Percentiles rank a stretch among this genome's conserved stretches.
phyloP scores from a whole-genome alignment of 2,888 invertebrate species.

The Ornithoptera alexandrae region DNA sequence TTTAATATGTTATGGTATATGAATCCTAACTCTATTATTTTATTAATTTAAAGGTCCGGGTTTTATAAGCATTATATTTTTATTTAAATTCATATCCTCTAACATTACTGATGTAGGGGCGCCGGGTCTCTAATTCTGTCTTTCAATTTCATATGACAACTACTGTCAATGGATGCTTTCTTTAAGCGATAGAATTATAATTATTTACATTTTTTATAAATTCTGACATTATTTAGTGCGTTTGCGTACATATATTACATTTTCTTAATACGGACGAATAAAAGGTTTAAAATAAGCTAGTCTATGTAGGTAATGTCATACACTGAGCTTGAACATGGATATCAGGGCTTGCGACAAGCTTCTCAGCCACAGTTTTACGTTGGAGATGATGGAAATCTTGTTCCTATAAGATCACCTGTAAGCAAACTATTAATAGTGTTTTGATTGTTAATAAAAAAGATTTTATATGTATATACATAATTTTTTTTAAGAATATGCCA shows the following conservation, averaged over 20 bases:
- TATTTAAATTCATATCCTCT: too few species aligned
- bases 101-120: too few species aligned
- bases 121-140: background rate
- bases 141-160: background rate
- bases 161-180: background rate
- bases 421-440: constrained; percentile 52
- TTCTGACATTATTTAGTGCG: background rate
- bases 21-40: too few species aligned
- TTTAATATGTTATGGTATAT: too few species aligned
- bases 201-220: constrained; percentile 1
- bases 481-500: background rate
- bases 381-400: constrained; percentile 84
- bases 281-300: constrained; percentile 27
- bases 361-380: constrained; percentile 85
- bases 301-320: constrained; percentile 87
- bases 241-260: background rate
- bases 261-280: constrained; percentile 10
- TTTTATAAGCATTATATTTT: too few species aligned
- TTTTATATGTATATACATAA: background rate
- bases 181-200: background rate
- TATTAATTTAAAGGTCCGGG: too few species aligned
- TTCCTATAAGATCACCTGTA: constrained; percentile 79
- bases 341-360: constrained; percentile 90
- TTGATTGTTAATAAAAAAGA: background rate
- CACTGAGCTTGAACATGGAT: constrained; percentile 95